Base-by-base conservation (phyloP, 2,113 vertebrate genomes). In the Myxocyprinus asiaticus region DNA sequence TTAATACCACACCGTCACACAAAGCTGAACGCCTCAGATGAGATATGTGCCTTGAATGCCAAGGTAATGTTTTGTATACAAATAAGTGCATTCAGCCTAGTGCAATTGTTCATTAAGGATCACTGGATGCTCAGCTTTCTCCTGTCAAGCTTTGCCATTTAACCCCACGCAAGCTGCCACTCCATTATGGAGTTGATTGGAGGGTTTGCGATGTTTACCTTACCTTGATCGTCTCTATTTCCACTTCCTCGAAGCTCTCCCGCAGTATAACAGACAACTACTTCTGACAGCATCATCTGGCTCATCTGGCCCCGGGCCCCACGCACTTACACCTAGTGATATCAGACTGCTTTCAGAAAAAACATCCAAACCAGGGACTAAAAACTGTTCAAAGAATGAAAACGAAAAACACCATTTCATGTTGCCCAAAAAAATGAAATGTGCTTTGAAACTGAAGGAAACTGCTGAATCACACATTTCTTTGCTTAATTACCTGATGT, bases 31-130 rank as follows among this genome's bases (percentile, higher is more conserved):
- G 86, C 90, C 88, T 92, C 88, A 91, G 92, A 93, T 93, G 89
- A 93, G 90, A 91, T 90, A 88, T 93, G 93, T 94, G 92, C 92
- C 90, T 89, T 85, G 93, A 92, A 94, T 94, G 90, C 90, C 90
- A 92, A 94, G 88, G 82, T 81, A 67, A 84, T 88, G 87, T 91
- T 94, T 93, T 93, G 91, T 91, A 88, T 89, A 88, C 88, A 85
- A 86, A 85, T 86, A 84, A 83, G 76, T 56, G 77, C 63, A 82
- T 78, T 78, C 84, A 81, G 83, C 68, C 85, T 87, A 87, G 86
- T 87, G 86, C 59, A 80, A 85, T 87, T 89, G 87, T 91, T 92
- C 91, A 94, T 93, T 94, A 93, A 92, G 91, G 80, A 86, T 84
- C 87, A 83, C 84, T 83, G 84, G 82, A 88, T 89, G 87, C 89